Percentiles rank a stretch among this genome's conserved stretches.
Evolutionary conservation across 2,113 vertebrate species (phyloP).

Genomic region (Fregetta grallaria): DNA sequence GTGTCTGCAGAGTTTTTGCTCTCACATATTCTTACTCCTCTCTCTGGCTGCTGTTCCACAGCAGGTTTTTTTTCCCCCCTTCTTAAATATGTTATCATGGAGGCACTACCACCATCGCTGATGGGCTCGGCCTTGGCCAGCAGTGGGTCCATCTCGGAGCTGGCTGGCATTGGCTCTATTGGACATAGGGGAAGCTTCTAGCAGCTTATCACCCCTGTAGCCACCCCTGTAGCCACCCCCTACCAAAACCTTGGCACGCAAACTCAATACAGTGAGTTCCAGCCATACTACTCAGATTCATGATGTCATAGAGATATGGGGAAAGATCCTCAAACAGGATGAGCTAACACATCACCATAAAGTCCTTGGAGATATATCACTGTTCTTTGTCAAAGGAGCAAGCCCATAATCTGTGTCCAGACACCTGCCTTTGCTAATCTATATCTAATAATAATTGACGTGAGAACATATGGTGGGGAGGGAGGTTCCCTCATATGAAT

Average conservation of each 20-base stretch:
- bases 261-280: background rate
- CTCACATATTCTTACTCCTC: background rate
- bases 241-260: background rate
- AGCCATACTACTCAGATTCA: background rate
- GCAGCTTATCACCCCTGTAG: background rate
- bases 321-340: background rate
- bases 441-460: background rate
- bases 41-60: background rate
- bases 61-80: background rate
- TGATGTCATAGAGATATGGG: background rate
- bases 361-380: background rate
- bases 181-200: background rate
- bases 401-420: background rate
- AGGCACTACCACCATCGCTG: fast-evolving
- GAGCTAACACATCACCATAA: background rate
- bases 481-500: background rate
- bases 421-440: background rate
- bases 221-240: background rate
- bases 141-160: fast-evolving
- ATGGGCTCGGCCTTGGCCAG: background rate
- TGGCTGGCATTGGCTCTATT: background rate
- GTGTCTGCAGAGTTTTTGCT: background rate
- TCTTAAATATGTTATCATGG: background rate
- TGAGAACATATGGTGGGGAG: background rate
- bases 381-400: background rate